These are phyloP conservation scores for Planococcus citri DNA, from an alignment of 1,140 invertebrate species.

Conservation along the genomic window DNA sequence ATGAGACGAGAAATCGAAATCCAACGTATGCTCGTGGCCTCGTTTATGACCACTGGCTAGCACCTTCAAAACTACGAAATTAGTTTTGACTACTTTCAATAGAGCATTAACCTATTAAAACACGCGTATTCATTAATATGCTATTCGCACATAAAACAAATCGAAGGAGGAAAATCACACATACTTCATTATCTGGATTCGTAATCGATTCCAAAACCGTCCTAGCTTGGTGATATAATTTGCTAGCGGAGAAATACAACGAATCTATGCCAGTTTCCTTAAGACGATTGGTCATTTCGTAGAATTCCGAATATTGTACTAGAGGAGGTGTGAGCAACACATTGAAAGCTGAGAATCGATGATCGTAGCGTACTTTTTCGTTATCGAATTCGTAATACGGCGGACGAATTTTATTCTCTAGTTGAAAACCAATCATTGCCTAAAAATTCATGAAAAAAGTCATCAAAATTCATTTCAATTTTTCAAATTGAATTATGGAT, in stretches of 20 bases:
- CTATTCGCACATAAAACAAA: not conserved
- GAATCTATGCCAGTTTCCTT: constrained; percentile 29
- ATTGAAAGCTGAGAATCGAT: constrained; percentile 79
- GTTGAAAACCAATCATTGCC: constrained; percentile 57
- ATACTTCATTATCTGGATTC: constrained; percentile 36
- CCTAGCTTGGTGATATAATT: constrained; percentile 83
- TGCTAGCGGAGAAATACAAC: constrained; percentile 67
- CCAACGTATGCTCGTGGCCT: constrained; percentile 64
- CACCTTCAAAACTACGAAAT: constrained; percentile 87
- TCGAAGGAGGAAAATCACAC: not conserved
- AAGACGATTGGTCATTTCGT: constrained; percentile 48
- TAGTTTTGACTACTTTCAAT: constrained; percentile 81
- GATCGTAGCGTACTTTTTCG: constrained; percentile 87
- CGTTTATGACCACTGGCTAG: constrained; percentile 80
- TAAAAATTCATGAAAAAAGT: constrained; percentile 32
- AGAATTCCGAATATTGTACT: constrained; percentile 74
- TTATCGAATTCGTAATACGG: constrained; percentile 80
- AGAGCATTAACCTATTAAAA: constrained; percentile 61
- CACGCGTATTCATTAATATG: constrained; percentile 25
- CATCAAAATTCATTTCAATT: not conserved
- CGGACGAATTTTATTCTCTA: constrained; percentile 50
- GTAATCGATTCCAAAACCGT: constrained; percentile 66
- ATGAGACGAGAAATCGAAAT: constrained; percentile 82
- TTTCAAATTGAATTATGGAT: not conserved
- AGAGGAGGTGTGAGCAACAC: constrained; percentile 77